A percentile compares a stretch with the other conserved stretches of the same genome.
phyloP scores from a whole-genome alignment of 2,888 invertebrate species.

The Elmis aenea region DNA sequence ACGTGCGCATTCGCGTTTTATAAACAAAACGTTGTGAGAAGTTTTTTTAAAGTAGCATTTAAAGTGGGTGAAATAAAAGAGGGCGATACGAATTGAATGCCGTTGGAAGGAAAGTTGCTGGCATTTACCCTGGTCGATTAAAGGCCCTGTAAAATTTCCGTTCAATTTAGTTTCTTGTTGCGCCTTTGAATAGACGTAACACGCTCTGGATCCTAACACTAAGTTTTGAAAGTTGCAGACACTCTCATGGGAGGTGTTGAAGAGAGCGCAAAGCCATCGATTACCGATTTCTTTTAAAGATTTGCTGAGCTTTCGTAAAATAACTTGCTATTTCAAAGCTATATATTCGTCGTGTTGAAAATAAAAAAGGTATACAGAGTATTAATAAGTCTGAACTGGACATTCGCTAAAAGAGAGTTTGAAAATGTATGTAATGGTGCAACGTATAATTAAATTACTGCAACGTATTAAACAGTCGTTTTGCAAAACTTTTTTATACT shows the following conservation, averaged over 20 bases:
- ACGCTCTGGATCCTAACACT: slow-evolving; percentile 24
- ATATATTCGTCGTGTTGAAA: too few species aligned
- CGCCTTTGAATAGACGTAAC: slow-evolving; percentile 32
- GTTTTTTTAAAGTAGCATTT: too few species aligned
- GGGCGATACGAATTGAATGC: not conserved
- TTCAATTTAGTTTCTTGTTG: slow-evolving; percentile 44
- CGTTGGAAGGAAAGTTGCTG: slow-evolving; percentile 21
- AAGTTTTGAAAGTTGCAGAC: slow-evolving; percentile 30
- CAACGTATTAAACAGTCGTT: too few species aligned
- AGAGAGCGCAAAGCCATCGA: slow-evolving; percentile 28
- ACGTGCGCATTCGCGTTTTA: too few species aligned
- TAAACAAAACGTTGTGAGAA: too few species aligned
- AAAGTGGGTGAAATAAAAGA: not conserved
- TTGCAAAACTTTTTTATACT: too few species aligned
- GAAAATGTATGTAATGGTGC: too few species aligned
- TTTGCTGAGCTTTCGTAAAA: slow-evolving; percentile 27
- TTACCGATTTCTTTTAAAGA: slow-evolving; percentile 30
- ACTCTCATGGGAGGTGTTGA: slow-evolving; percentile 32
- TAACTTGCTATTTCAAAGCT: slow-evolving; percentile 14
- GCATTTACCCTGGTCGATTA: slow-evolving; percentile 40
- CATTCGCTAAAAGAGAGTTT: too few species aligned
- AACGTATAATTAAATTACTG: too few species aligned
- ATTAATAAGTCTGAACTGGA: too few species aligned
- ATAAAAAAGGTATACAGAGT: too few species aligned
- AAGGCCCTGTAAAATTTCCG: slow-evolving; percentile 40